These are phyloP conservation scores for Lophius americanus DNA, from an alignment of 2,797 vertebrate genomes.

Conservation along the genomic window DNA sequence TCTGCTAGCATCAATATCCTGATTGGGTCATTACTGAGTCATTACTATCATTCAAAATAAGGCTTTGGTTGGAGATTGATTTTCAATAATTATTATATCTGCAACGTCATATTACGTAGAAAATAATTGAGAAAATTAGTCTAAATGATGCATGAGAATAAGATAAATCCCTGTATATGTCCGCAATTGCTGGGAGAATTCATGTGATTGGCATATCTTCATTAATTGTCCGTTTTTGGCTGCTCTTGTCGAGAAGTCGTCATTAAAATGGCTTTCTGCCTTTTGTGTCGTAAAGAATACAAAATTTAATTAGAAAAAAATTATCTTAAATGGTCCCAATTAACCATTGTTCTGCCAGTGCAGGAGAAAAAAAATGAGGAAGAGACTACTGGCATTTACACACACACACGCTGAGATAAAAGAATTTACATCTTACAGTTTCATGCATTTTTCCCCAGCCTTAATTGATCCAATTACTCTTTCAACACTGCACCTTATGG, in stretches of 20 bases:
- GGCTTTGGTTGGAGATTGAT: not conserved
- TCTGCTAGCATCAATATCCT: not conserved
- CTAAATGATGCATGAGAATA: not conserved
- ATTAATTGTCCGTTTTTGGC: constrained; percentile 14
- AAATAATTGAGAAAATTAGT: not conserved
- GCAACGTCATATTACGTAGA: not conserved
- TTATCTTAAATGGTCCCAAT: constrained; percentile 61
- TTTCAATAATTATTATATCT: not conserved
- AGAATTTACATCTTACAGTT: constrained; percentile 43
- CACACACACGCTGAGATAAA: constrained; percentile 38
- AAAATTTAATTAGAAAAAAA: constrained; percentile 51
- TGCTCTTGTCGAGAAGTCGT: constrained; percentile 19
- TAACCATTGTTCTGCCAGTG: constrained; percentile 26
- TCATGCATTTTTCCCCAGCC: constrained; percentile 42
- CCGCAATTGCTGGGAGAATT: not conserved
- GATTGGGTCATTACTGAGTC: not conserved
- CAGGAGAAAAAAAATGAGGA: constrained; percentile 21
- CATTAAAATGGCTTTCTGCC: constrained; percentile 27
- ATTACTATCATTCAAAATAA: not conserved
- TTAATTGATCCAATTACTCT: constrained; percentile 82
- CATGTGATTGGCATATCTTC: not conserved
- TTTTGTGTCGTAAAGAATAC: constrained; percentile 30
- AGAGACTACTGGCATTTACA: constrained; percentile 37
- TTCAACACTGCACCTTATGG: constrained; percentile 64
- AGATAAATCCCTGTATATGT: not conserved